Percentiles rank a stretch among this genome's conserved stretches.
Conservation (phyloP, 2,113 vertebrate genomes). For the Isurus oxyrinchus region DNA sequence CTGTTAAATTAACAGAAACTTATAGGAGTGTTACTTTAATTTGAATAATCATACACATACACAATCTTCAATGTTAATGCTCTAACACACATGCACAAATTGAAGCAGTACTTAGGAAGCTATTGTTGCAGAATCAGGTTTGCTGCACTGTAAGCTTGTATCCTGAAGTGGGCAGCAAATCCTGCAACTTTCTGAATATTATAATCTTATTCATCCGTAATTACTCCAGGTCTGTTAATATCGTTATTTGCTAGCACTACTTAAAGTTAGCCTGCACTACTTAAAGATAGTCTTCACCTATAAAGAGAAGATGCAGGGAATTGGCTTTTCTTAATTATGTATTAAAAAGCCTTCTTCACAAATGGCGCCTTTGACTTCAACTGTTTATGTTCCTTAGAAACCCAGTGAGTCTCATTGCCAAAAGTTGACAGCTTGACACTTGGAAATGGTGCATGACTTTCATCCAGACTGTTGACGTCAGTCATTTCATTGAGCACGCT, state of each 20-base stretch:
- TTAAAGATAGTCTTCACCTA: too few species aligned
- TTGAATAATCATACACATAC: background rate
- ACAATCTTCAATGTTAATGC: background rate
- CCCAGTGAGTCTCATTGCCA: background rate
- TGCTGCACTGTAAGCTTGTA: background rate
- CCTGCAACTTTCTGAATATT: background rate
- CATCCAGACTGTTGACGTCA: background rate
- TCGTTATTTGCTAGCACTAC: too few species aligned
- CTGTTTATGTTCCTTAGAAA: background rate
- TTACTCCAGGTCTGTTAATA: too few species aligned
- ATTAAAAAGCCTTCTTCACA: background rate
- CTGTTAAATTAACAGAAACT: background rate
- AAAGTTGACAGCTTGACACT: background rate
- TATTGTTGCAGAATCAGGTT: background rate
- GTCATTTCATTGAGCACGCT: background rate
- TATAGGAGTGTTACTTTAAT: background rate
- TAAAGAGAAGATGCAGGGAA: background rate
- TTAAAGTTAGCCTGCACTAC: too few species aligned
- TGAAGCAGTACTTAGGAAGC: background rate
- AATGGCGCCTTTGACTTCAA: background rate
- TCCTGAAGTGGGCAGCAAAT: background rate
- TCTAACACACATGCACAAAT: background rate
- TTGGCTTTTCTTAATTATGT: background rate
- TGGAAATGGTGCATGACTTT: background rate
- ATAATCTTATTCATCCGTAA: background rate